phyloP scores from a whole-genome alignment of 2,797 vertebrate genomes.

The Tarsius wallacei region DNA sequence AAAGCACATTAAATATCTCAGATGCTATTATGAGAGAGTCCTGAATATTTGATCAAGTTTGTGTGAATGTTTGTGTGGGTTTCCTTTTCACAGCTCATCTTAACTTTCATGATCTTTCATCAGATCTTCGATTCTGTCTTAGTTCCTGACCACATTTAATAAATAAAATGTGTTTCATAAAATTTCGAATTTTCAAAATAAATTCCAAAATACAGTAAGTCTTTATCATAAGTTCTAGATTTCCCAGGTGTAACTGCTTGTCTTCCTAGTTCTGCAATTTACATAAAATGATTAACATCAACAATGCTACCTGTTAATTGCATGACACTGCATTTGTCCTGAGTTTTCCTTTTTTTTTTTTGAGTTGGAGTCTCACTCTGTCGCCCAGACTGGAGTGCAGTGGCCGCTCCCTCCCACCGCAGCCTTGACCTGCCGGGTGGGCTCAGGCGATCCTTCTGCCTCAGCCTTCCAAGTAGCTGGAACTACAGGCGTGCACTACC shows the following conservation, averaged over 20 bases:
- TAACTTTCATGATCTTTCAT: constrained; percentile 61
- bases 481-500: no score
- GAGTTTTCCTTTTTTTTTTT: no score
- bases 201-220: not conserved
- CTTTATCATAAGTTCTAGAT: not conserved
- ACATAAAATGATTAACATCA: constrained; percentile 54
- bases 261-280: constrained; percentile 30
- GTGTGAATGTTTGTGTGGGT: not conserved
- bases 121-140: constrained; percentile 37
- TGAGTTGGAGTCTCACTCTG: no score
- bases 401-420: no score
- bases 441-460: no score
- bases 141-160: constrained; percentile 36
- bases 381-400: no score
- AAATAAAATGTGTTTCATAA: constrained; percentile 26
- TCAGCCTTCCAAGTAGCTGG: no score
- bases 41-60: not conserved
- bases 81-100: constrained; percentile 14
- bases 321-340: not conserved
- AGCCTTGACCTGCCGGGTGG: no score
- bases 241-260: constrained; percentile 3
- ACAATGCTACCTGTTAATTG: not conserved
- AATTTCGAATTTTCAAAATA: not conserved
- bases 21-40: not conserved
- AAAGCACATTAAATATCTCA: not conserved